Evolutionary conservation across 2,113 vertebrate species (phyloP).

Genomic region (Leucopsar rothschildi): DNA sequence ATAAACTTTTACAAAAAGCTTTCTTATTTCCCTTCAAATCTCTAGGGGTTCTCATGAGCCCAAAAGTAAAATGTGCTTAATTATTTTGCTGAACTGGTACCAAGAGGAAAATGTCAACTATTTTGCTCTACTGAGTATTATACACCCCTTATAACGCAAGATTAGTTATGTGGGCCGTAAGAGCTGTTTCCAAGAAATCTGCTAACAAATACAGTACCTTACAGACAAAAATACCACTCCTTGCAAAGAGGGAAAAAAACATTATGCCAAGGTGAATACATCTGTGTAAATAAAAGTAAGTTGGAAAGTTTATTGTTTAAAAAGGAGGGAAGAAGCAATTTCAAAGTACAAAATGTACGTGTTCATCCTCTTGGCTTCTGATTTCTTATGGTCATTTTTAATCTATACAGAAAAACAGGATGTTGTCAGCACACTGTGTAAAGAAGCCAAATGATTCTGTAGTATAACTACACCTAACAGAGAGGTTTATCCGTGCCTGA

Average conservation of each 20-base stretch:
- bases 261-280: not conserved
- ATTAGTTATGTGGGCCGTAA: not conserved
- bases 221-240: not conserved
- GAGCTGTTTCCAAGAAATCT: not conserved
- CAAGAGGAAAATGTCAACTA: not conserved
- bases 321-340: not conserved
- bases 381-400: not conserved
- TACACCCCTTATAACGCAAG: not conserved
- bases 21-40: not conserved
- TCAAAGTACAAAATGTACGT: not conserved
- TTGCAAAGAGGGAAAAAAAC: not conserved
- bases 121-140: not conserved
- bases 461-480: not conserved
- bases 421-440: not conserved
- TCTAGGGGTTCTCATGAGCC: not conserved
- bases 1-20: not conserved
- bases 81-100: not conserved
- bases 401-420: not conserved
- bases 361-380: not conserved
- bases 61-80: not conserved
- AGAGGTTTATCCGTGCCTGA: not conserved
- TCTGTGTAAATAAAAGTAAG: conserved; percentile 46
- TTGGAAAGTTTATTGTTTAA: not conserved
- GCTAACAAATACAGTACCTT: not conserved
- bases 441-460: not conserved